These are phyloP conservation scores for Lutjanus campechanus DNA, from an alignment of 2,797 vertebrate genomes.

Conservation along the genomic window DNA sequence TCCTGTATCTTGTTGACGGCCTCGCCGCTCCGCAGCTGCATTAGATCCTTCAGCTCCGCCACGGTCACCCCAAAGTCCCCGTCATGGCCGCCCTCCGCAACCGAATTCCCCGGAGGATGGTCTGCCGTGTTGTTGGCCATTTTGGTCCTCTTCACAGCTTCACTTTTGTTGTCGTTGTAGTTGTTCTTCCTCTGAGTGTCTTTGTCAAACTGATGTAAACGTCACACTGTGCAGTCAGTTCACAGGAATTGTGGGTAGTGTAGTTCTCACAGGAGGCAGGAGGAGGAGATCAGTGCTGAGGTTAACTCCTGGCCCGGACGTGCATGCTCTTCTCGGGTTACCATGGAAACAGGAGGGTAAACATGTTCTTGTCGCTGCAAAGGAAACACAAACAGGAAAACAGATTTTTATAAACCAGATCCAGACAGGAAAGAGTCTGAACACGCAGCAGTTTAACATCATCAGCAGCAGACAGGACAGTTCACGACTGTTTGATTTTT, in stretches of 20 bases:
- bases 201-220: slow-evolving; percentile 1
- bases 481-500: slow-evolving; percentile 12
- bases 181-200: slow-evolving; percentile 42
- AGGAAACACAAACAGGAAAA: slow-evolving; percentile 63
- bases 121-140: slow-evolving; percentile 94
- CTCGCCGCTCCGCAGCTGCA: slow-evolving; percentile 93
- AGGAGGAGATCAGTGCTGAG: slow-evolving; percentile 26
- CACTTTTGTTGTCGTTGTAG: neutral
- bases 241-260: slow-evolving; percentile 47
- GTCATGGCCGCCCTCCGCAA: slow-evolving; percentile 89
- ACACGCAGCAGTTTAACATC: slow-evolving; percentile 2
- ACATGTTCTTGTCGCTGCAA: slow-evolving; percentile 84
- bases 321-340: slow-evolving; percentile 82
- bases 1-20: slow-evolving; percentile 89
- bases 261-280: slow-evolving; percentile 55
- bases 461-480: neutral
- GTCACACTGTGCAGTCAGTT: slow-evolving; percentile 8
- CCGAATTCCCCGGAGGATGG: slow-evolving; percentile 91
- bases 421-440: slow-evolving; percentile 13
- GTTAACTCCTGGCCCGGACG: slow-evolving; percentile 83
- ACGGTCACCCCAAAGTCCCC: slow-evolving; percentile 91
- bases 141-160: slow-evolving; percentile 52
- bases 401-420: slow-evolving; percentile 20
- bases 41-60: slow-evolving; percentile 90
- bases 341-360: slow-evolving; percentile 81